A percentile compares a stretch with the other conserved stretches of the same genome.
phyloP scores from a whole-genome alignment of 2,113 vertebrate genomes.

The Xiphias gladius region DNA sequence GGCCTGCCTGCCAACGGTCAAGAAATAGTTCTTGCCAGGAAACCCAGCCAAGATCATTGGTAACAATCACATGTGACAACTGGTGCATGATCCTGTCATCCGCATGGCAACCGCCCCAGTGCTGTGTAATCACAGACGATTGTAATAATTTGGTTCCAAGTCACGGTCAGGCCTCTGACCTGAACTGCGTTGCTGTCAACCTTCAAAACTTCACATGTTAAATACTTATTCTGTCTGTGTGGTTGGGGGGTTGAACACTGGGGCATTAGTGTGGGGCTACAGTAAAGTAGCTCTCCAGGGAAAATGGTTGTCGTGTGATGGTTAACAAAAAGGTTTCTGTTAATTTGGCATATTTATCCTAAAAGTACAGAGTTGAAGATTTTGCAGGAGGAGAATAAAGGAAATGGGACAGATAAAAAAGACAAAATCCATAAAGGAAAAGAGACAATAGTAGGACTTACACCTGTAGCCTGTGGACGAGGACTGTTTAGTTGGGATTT shows the following conservation, averaged over 20 bases:
- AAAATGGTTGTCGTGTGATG: constrained; percentile 11
- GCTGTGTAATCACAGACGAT: constrained; percentile 64
- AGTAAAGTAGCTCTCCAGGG: neutral
- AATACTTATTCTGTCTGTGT: constrained; percentile 37
- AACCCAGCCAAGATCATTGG: constrained; percentile 39
- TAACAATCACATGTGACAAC: constrained; percentile 70
- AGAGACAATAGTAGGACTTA: constrained; percentile 16
- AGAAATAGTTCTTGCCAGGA: constrained; percentile 30
- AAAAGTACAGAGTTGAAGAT: neutral
- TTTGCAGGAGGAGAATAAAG: neutral
- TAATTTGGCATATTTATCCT: constrained; percentile 12
- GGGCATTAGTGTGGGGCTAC: constrained; percentile 4
- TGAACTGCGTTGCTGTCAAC: constrained; percentile 57
- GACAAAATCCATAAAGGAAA: constrained; percentile 32
- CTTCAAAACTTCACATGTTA: constrained; percentile 46
- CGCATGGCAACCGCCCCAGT: constrained; percentile 43
- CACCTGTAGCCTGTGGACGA: constrained; percentile 26
- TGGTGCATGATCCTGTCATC: constrained; percentile 65
- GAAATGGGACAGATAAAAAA: constrained; percentile 32
- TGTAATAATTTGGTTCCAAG: constrained; percentile 74
- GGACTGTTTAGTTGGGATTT: constrained; percentile 26
- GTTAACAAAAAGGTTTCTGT: neutral
- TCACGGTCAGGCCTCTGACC: constrained; percentile 66
- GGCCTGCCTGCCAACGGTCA: constrained; percentile 45
- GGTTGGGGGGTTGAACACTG: neutral